Evolutionary conservation across 2,888 invertebrate species (phyloP).

Genomic region (Ceriagrion tenellum): DNA sequence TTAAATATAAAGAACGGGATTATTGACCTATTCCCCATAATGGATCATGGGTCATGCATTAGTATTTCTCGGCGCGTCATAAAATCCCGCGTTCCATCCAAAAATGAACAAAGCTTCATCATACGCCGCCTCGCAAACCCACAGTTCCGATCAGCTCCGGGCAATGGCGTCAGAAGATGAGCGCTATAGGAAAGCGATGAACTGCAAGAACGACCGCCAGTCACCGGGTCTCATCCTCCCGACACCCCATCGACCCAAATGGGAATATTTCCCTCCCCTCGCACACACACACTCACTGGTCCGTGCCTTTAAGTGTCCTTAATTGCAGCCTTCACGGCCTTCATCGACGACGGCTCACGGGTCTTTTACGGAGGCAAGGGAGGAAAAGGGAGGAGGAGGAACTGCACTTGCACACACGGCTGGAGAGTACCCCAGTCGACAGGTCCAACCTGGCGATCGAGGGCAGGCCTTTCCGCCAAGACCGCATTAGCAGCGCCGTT

Average conservation of each 20-base stretch:
- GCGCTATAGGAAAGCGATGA: background rate
- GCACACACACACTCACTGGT: background rate
- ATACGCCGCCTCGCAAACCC: background rate
- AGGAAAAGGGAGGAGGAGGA: background rate
- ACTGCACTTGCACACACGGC: background rate
- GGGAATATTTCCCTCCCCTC: background rate
- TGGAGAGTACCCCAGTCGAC: background rate
- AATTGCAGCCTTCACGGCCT: background rate
- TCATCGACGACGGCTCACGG: background rate
- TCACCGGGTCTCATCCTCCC: background rate
- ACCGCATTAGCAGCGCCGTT: background rate
- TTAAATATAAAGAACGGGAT: background rate
- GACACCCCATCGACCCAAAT: slow-evolving; percentile 1
- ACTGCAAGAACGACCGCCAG: background rate
- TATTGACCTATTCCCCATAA: background rate
- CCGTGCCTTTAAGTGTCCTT: background rate
- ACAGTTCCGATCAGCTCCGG: background rate
- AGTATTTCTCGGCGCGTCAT: background rate
- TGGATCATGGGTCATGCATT: background rate
- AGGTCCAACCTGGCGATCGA: background rate
- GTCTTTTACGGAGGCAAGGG: background rate
- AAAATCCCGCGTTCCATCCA: background rate
- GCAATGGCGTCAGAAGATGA: background rate
- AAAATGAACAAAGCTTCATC: background rate
- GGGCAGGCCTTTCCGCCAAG: background rate